phyloP scores from a whole-genome alignment of 2,797 vertebrate species.

The Halcyon leucocephala region DNA sequence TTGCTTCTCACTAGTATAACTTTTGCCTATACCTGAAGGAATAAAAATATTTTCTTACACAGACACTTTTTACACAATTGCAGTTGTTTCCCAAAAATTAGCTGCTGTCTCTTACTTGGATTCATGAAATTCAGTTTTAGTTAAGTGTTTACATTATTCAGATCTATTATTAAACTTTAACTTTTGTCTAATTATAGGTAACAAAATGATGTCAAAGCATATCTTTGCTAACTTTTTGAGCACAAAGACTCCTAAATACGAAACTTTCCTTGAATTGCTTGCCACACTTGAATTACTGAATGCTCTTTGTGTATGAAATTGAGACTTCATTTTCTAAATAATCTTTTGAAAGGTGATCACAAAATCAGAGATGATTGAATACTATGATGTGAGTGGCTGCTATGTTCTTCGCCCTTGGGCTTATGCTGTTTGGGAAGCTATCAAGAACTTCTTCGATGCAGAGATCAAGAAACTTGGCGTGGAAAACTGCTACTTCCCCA shows the following conservation, averaged over 20 bases:
- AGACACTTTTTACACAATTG: not conserved
- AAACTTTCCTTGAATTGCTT: not conserved
- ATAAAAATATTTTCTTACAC: not conserved
- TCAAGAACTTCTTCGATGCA: constrained; percentile 92
- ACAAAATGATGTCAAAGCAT: not conserved
- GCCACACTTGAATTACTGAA: not conserved
- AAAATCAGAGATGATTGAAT: constrained; percentile 98
- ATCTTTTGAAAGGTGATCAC: constrained; percentile 91
- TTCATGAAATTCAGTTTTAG: not conserved
- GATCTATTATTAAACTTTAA: not conserved
- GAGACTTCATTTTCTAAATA: not conserved
- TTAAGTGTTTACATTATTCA: not conserved
- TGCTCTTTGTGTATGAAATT: not conserved
- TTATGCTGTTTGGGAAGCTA: constrained; percentile 92
- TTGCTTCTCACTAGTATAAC: not conserved
- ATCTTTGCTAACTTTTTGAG: not conserved
- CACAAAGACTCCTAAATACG: not conserved
- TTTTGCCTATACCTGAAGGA: not conserved
- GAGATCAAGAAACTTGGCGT: constrained; percentile 97
- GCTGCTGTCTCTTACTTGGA: not conserved
- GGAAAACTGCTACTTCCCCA: constrained; percentile 99
- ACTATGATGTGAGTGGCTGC: constrained; percentile 97
- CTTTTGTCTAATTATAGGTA: not conserved
- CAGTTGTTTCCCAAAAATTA: not conserved
- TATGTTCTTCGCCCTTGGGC: constrained; percentile 97